Percentiles rank a stretch among this genome's conserved stretches.
Conservation (phyloP, 2,888 invertebrate genomes). For the Temnothorax unifasciatus region DNA sequence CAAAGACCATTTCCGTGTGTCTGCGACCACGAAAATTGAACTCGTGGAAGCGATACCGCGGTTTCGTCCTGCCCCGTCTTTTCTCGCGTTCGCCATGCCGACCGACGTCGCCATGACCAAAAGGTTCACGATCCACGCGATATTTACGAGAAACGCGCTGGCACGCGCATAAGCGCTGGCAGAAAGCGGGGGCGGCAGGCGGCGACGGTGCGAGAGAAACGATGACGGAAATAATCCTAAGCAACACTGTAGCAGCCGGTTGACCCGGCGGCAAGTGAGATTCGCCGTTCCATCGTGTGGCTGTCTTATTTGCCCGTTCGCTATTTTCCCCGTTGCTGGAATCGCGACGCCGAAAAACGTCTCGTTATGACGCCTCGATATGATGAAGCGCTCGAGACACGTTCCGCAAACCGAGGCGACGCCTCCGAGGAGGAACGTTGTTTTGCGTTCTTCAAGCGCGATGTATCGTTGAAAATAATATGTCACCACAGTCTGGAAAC, state of each 20-base stretch:
- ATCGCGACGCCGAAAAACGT: slow-evolving; percentile 14
- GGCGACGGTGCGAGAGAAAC: slow-evolving; percentile 53
- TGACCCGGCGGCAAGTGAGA: slow-evolving; percentile 29
- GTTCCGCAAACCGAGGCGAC: neutral
- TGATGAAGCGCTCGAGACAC: neutral
- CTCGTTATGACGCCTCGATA: neutral
- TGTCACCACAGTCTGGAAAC: neutral
- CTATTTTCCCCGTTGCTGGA: slow-evolving; percentile 28
- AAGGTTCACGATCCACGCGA: slow-evolving; percentile 59
- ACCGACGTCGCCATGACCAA: slow-evolving; percentile 49
- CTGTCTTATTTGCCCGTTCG: neutral
- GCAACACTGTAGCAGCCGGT: slow-evolving; percentile 21
- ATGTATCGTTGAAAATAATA: neutral
- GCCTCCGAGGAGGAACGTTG: neutral
- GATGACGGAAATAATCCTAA: slow-evolving; percentile 71
- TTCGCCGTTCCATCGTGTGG: neutral
- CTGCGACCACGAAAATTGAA: neutral
- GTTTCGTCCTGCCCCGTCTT: neutral
- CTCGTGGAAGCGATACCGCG: neutral
- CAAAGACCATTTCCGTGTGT: neutral
- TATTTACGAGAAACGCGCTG: slow-evolving; percentile 68
- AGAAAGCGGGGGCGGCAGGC: slow-evolving; percentile 63
- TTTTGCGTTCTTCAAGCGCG: neutral
- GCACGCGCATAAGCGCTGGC: slow-evolving; percentile 47
- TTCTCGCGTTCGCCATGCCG: neutral